Base-by-base conservation (phyloP, 1,140 invertebrate genomes). In the Drosophila repletoides region DNA sequence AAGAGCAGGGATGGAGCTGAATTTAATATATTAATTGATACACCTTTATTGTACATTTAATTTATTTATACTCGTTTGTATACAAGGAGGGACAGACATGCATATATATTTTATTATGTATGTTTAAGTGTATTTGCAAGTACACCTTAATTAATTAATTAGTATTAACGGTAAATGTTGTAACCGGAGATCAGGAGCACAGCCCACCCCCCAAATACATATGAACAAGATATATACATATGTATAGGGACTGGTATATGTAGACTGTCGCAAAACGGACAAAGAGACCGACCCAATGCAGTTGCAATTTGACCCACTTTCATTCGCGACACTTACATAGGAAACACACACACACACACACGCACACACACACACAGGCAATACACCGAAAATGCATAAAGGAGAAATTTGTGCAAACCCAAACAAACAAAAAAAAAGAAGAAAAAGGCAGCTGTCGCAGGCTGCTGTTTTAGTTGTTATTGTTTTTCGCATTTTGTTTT, bases 301-400 rank as follows among this genome's bases (percentile, higher is more conserved):
- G 33, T 79, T 64, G 79, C 74, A 72, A 60, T 84, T 74, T 83
- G 79, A 83, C 79, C 79, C 79, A 83, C 65, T 83, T 83, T 83
- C 58, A 65, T 36, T 48, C 38, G 52, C 36, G 59, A 29, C 48
- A 64, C 34, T 36, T 31, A 43, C 40, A n/a, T n/a, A n/a, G n/a
- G n/a, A n/a, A n/a, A 40, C 2, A 49, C 22, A 22, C 34, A 56
- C 31, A 48, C 5, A 46, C 7, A 55, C 21, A 48, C 7, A 60
- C 14, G 31, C 45, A 52, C 12, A 48, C 29, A 28, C 6, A 40
- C 10, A 34, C 12, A 29, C 9, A 33, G 3, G 48, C 15, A 21
- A 17, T 7, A 48, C 12, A 36, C 28, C 41, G 29, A 68, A 68
- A 68, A 68, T 63, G 58, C 48, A 68, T 46, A 49, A 67, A 75